Evolutionary conservation across 2,113 vertebrate genomes (phyloP).

Genomic region (Notechis scutatus): DNA sequence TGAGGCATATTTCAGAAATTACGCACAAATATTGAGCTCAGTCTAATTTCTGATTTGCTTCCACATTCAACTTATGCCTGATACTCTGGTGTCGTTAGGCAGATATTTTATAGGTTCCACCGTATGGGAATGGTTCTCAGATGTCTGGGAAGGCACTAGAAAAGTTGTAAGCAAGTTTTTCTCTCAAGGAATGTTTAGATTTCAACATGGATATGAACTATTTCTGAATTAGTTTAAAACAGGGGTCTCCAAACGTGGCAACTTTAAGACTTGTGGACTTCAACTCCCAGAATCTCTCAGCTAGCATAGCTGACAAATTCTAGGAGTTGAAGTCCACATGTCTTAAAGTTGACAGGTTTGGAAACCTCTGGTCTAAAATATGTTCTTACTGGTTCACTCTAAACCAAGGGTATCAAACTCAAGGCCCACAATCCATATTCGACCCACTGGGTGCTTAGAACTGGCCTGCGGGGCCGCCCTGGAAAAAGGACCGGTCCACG

Average conservation of each 20-base stretch:
- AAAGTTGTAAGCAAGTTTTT: neutral
- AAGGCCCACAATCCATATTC: no score
- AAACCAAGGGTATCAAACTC: neutral
- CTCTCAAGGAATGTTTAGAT: neutral
- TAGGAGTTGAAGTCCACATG: neutral
- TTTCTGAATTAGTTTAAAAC: conserved; percentile 51
- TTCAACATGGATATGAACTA: conserved; percentile 17
- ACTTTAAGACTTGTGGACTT: neutral
- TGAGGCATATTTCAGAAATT: conserved; percentile 35
- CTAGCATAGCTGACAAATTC: neutral
- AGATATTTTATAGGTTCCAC: neutral
- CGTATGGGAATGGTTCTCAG: neutral
- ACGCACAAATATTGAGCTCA: conserved; percentile 8
- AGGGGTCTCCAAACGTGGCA: neutral
- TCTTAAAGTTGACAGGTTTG: neutral
- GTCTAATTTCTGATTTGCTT: neutral
- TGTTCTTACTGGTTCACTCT: conserved; percentile 50
- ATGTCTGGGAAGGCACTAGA: neutral
- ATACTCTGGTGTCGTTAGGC: conserved; percentile 33
- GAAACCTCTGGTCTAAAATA: conserved; percentile 52
- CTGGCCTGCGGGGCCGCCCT: no score
- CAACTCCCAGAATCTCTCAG: neutral
- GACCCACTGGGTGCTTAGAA: no score
- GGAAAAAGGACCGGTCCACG: no score
- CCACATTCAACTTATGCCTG: neutral